Percentiles rank a stretch among this genome's conserved stretches.
Conservation (phyloP, 2,797 vertebrate genomes). For the Pangasius krempfi region DNA sequence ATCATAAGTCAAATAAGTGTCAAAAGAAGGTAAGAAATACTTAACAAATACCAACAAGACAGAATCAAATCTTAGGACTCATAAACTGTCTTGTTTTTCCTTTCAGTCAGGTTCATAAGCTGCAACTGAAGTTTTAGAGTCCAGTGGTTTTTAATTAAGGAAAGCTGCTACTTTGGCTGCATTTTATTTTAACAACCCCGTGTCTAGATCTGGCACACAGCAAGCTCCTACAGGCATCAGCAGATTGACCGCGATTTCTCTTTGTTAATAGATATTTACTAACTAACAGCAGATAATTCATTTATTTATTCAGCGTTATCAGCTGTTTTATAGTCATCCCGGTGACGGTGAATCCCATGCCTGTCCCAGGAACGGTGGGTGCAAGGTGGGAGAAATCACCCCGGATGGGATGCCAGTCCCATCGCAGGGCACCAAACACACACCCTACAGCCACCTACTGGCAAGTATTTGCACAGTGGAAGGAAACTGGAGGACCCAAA, state of each 20-base stretch:
- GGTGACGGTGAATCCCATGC: neutral
- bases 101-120: conserved; percentile 5
- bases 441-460: neutral
- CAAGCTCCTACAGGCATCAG: conserved; percentile 5
- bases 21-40: neutral
- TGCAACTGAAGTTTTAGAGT: conserved; percentile 6
- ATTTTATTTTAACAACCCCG: conserved; percentile 3
- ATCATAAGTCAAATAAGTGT: neutral
- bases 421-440: neutral
- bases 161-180: conserved; percentile 16
- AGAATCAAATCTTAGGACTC: neutral
- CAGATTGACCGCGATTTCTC: neutral
- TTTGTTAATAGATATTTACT: neutral
- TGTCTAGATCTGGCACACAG: conserved; percentile 33
- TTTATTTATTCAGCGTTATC: neutral
- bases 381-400: neutral
- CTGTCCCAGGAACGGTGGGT: neutral
- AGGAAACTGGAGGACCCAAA: neutral
- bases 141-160: conserved; percentile 37
- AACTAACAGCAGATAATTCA: neutral
- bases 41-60: neutral
- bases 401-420: neutral
- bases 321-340: neutral
- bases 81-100: neutral
- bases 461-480: neutral